Conservation (phyloP, 30 jellyfish, hydroid and myxozoan genomes). For the Nemopilema nomurai region DNA sequence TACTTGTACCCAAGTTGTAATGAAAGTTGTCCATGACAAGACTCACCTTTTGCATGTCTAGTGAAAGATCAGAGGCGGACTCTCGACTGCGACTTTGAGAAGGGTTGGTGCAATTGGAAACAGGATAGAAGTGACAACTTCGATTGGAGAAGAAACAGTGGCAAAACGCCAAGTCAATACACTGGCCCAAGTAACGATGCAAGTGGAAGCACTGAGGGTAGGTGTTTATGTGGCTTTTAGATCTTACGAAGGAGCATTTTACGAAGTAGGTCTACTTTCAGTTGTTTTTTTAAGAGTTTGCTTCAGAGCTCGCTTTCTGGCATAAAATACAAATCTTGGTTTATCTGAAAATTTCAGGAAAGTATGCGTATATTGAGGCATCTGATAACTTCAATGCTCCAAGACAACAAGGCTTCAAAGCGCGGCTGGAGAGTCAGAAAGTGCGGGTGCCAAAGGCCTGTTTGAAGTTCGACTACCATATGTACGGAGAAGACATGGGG, state of each 20-base stretch:
- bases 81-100: conserved; percentile 77
- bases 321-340: too few species aligned
- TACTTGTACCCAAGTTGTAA: too few species aligned
- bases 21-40: neutral
- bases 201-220: conserved; percentile 42
- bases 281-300: neutral
- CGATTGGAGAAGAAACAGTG: conserved; percentile 60
- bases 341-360: conserved; percentile 29
- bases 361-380: conserved; percentile 79
- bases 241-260: too few species aligned
- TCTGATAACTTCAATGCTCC: conserved; percentile 66
- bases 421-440: conserved; percentile 74
- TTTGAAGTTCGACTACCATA: conserved; percentile 66
- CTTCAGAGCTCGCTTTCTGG: neutral
- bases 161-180: conserved; percentile 74
- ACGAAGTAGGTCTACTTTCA: too few species aligned
- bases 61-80: conserved; percentile 40
- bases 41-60: conserved; percentile 2
- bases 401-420: conserved; percentile 65
- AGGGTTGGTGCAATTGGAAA: conserved; percentile 76
- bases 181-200: conserved; percentile 88
- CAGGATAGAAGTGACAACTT: conserved; percentile 49
- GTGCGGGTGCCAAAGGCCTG: conserved; percentile 76
- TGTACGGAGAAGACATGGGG: conserved; percentile 89
- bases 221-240: neutral